Evolutionary conservation across 2,888 invertebrate species (phyloP), one percentile per base, ranked within the genome.

Genomic region (Amphipoea lucens): DNA sequence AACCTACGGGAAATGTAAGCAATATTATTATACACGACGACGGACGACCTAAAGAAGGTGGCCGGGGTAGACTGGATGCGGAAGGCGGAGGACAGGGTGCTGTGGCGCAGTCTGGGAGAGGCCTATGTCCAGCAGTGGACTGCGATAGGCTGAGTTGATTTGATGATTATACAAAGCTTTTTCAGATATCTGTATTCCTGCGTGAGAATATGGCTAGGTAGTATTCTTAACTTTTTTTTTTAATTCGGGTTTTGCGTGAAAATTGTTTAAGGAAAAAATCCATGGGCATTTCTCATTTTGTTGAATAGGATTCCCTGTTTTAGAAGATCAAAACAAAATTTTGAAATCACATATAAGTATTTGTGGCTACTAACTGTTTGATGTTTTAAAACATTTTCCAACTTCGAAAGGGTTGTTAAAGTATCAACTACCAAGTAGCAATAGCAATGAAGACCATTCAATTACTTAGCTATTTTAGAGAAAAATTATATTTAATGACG

Each of bases 1-100:
- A 79, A 67, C 48, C 45, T 68, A 78, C 29, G n/a, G 40, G 20
- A 83, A 76, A 67, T 79, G 6, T 57, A 29, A 63, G 17, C 14
- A 36, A 2, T n/a, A 66, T 57, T 7, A 36, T 82, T 57, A 42
- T 66, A 81, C 23, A 14, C 29, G 29, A 29, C 29, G 29, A 29
- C 29, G 29, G 29, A 29, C 29, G 29, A 29, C 29, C 29, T 29
- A 29, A 29, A 29, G 29, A 29, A 29, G 29, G 29, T 29, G 29
- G 29, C 29, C 29, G 29, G 29, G 29, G 29, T 29, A 29, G 29
- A 29, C 29, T 29, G 29, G 29, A 29, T 29, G 29, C 29, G 29
- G 29, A 29, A 29, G 29, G 29, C 29, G 29, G 29, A 29, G 29
- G 1, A 29, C 29, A 29, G 29, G 29, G 29, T 29, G 29, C 29